Evolutionary conservation across 2,888 invertebrate genomes (phyloP), one percentile per base, ranked within the genome.

Genomic region (Diaphora mendica): DNA sequence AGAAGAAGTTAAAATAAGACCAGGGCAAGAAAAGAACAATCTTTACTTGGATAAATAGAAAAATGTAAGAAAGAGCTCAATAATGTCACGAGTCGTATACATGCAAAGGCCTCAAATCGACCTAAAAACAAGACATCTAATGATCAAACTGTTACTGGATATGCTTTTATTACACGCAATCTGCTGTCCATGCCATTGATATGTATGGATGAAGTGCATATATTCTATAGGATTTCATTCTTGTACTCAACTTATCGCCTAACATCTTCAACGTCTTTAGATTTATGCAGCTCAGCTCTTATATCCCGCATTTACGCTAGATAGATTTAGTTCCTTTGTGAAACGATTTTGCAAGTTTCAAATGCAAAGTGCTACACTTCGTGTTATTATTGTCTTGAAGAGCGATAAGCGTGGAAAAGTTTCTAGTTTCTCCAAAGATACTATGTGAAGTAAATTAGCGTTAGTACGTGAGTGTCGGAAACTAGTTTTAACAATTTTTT

Each of bases 201-300:
- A 62, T 51, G 23, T 9, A 55, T 9, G 23, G 23, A 51, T 51
- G 23, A 20, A 5, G 8, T 5, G 20, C 5, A 39, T 48, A 20
- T 5, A 44, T 17, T 44, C 44, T 17, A 17, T 8, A 48, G 48
- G 5, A 48, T 20, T 48, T 55, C 74, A 76, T 35, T 39, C 66
- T 35, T 66, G 70, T 72, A 68, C 72, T 44, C 35, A 39, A 68
- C 66, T 83, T 76, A 76, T 73, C 68, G 71, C 26, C 42, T 70
- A 15, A 72, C 39, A 48, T 66, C 67, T 39, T 66, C 51, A 42
- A 26, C 72, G 65, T 44, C 51, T 39, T 77, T 67, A 76, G 73
- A 68, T 70, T 74, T 79, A 74, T 68, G 70, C 73, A 77, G 67
- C 68, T 73, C 72, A 73, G 72, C 67, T 79, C 71, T 67, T 55